Evolutionary conservation across 2,797 vertebrate species (phyloP), one percentile per base, ranked within the genome.

Genomic region (Phyllotis vaccarum): DNA sequence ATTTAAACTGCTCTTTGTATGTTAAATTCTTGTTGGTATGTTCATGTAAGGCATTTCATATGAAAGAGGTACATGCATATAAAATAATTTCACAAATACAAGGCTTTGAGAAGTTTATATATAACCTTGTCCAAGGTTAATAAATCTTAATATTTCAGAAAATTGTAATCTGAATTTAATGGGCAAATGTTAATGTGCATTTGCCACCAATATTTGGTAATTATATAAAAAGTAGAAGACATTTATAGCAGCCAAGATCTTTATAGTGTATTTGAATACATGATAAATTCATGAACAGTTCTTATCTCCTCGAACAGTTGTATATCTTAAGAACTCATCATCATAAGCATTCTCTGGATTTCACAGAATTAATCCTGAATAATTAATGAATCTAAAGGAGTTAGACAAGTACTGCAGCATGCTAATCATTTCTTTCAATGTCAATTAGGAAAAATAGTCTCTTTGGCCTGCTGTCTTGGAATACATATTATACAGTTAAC

Each of bases 321-420:
- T 96, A 90, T 97, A 97, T 97, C 95, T 98, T 97, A 94, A 95
- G 96, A 97, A 94, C 91, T 96, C 94, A 97, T 97, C 66, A 97
- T 97, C 88, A 95, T 96, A 95, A 95, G 88, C 86, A 96, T 95
- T 97, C 88, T 94, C 93, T 95, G 72, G 75, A 91, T 97, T 97
- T 97, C 94, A 95, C 82, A 93, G 95, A 97, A 98, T 97, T 97
- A 97, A 97, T 97, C 81, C 60, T 97, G 78, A 98, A 98, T 98
- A 98, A 98, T 97, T 97, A 96, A 98, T 96, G 92, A 95, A 92
- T 91, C 92, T 94, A 46, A 97, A 97, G 96, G 94, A 97, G 86
- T 91, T 93, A 96, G 91, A 89, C 89, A 96, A 95, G 81, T 68
- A 94, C 74, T 91, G 40, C n/a, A 60, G 94, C 87, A 97, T 98